Evolutionary conservation across 2,888 invertebrate genomes (phyloP).

Genomic region (Dendrolimus pini): DNA sequence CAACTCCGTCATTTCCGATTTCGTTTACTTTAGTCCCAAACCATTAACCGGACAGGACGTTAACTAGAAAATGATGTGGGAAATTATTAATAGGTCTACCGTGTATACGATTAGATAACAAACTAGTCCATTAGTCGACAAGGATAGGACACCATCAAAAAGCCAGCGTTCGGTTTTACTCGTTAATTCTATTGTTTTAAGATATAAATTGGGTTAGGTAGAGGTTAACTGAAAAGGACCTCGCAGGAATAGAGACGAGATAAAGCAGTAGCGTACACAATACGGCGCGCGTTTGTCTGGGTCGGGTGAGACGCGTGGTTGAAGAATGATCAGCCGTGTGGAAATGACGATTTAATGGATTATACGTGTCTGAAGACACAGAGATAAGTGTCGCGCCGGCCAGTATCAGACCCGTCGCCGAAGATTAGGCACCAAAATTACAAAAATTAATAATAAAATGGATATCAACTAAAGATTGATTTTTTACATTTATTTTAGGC

Average conservation of each 20-base stretch:
- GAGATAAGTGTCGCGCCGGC: conserved; percentile 71
- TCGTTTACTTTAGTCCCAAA: conserved; percentile 42
- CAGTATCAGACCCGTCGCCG: conserved; percentile 43
- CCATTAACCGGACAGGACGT: conserved; percentile 55
- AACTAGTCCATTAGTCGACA: conserved; percentile 71
- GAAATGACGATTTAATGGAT: conserved; percentile 77
- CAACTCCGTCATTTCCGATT: conserved; percentile 57
- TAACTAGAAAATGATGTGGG: conserved; percentile 73
- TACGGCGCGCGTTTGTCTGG: conserved; percentile 50
- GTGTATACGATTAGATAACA: conserved; percentile 74
- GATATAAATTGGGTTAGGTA: conserved; percentile 38
- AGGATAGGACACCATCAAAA: conserved; percentile 38
- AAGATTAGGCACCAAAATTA: conserved; percentile 69
- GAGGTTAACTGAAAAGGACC: conserved; percentile 40
- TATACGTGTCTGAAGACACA: conserved; percentile 72
- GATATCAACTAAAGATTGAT: conserved; percentile 56
- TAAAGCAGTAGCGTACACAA: conserved; percentile 73
- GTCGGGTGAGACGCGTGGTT: conserved; percentile 71
- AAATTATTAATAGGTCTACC: conserved; percentile 71
- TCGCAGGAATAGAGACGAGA: conserved; percentile 42
- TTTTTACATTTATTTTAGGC: conserved; percentile 30
- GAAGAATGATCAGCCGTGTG: conserved; percentile 72
- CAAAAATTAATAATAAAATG: conserved; percentile 71
- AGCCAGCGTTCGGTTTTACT: conserved; percentile 26
- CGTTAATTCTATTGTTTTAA: conserved; percentile 39